phyloP scores from a whole-genome alignment of 2,888 invertebrate genomes.

The Daptonema setosum region DNA sequence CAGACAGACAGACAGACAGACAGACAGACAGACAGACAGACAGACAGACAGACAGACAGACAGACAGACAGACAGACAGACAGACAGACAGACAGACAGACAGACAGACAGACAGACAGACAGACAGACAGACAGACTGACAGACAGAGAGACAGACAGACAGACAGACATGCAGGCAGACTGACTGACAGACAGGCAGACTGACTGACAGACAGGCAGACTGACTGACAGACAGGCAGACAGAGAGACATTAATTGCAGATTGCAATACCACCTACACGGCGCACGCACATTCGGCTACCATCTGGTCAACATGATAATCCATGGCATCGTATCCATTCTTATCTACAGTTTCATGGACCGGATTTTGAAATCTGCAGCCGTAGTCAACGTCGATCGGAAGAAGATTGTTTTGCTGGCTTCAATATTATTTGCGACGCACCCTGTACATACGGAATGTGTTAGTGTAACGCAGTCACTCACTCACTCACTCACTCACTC shows the following conservation, averaged over 20 bases:
- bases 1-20: too few relatives aligned
- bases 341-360: slow-evolving; percentile 8
- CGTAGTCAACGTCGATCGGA: slow-evolving; percentile 6
- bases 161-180: too few relatives aligned
- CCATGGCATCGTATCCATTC: slow-evolving; percentile 42
- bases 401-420: slow-evolving; percentile 35
- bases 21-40: too few relatives aligned
- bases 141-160: too few relatives aligned
- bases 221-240: slow-evolving; percentile 10
- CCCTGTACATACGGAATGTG: slow-evolving; percentile 77
- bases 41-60: too few relatives aligned
- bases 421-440: slow-evolving; percentile 63
- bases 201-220: too few relatives aligned
- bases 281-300: slow-evolving; percentile 31
- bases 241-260: slow-evolving; percentile 17
- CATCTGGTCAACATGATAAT: slow-evolving; percentile 53
- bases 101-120: too few relatives aligned
- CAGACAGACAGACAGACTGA: too few relatives aligned
- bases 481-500: too few relatives aligned
- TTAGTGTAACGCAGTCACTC: slow-evolving; percentile 25
- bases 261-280: slow-evolving; percentile 37
- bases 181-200: too few relatives aligned
- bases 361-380: slow-evolving; percentile 8
- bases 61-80: too few relatives aligned
- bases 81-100: too few relatives aligned